Conservation (phyloP, 2,797 vertebrate genomes). For the Pipistrellus pipistrellus region DNA sequence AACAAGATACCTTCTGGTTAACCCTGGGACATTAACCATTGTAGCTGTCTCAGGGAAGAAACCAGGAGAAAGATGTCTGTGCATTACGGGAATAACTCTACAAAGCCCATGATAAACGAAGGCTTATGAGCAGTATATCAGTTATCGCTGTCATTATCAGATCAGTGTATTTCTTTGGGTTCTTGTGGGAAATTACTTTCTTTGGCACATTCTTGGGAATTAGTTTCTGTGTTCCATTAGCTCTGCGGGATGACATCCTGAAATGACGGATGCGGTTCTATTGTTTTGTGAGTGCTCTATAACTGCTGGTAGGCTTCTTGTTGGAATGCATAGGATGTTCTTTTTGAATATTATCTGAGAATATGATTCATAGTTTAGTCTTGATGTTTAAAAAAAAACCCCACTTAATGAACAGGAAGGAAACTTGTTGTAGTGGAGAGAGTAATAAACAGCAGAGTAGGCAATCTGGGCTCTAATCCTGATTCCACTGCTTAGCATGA, state of each 20-base stretch:
- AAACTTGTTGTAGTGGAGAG: constrained; percentile 45
- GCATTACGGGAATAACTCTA: constrained; percentile 68
- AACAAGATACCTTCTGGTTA: constrained; percentile 67
- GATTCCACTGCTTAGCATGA: not conserved
- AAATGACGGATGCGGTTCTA: constrained; percentile 63
- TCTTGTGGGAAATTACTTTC: constrained; percentile 80
- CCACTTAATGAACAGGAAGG: constrained; percentile 56
- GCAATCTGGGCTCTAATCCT: not conserved
- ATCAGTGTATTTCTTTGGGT: constrained; percentile 70
- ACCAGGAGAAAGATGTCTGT: constrained; percentile 51
- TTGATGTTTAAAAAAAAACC: constrained; percentile 52
- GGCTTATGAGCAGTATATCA: constrained; percentile 73
- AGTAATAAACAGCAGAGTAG: constrained; percentile 7
- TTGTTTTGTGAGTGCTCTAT: constrained; percentile 74
- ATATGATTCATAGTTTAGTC: constrained; percentile 73
- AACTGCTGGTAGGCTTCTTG: constrained; percentile 57
- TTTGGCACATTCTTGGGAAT: constrained; percentile 78
- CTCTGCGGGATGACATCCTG: constrained; percentile 63
- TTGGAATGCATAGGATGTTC: constrained; percentile 65
- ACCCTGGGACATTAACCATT: constrained; percentile 64
- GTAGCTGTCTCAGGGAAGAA: constrained; percentile 67
- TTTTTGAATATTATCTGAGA: constrained; percentile 66
- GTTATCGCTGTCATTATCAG: constrained; percentile 71
- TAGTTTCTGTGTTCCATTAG: constrained; percentile 77
- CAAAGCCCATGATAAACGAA: constrained; percentile 67